Evolutionary conservation across 2,797 vertebrate species (phyloP).

Genomic region (Champsocephalus esox): DNA sequence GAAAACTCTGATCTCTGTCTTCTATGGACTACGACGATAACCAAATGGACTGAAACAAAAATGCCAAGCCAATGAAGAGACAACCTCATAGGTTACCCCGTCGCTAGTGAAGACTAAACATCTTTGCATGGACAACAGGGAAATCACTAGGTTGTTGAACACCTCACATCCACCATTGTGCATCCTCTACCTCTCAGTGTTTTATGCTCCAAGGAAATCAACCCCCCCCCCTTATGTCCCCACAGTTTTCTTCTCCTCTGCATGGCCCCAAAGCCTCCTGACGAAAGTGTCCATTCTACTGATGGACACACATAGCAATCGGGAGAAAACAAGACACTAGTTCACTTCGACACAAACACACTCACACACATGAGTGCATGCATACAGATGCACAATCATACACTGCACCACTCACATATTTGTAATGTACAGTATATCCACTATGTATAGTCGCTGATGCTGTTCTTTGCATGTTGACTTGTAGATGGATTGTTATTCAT

Average conservation of each 20-base stretch:
- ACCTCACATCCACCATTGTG: constrained; percentile 58
- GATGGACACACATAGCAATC: constrained; percentile 47
- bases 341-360: constrained; percentile 49
- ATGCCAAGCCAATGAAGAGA: constrained; percentile 57
- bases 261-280: constrained; percentile 54
- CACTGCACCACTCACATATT: constrained; percentile 55
- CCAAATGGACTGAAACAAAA: constrained; percentile 64
- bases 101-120: constrained; percentile 52
- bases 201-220: constrained; percentile 59
- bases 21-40: constrained; percentile 65
- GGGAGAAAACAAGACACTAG: constrained; percentile 40
- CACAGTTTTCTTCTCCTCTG: constrained; percentile 45
- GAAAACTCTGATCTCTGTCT: constrained; percentile 57
- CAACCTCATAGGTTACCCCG: constrained; percentile 50
- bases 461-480: constrained; percentile 83
- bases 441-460: constrained; percentile 76
- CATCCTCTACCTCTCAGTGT: constrained; percentile 81
- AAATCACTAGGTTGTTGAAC: constrained; percentile 52
- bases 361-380: constrained; percentile 47
- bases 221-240: constrained; percentile 42
- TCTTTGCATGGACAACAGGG: constrained; percentile 72
- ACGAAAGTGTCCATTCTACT: constrained; percentile 40
- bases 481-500: constrained; percentile 72
- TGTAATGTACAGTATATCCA: constrained; percentile 81
- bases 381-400: constrained; percentile 57